Base-by-base conservation (phyloP, 2,888 invertebrate genomes). In the Drosophila neutralis region DNA sequence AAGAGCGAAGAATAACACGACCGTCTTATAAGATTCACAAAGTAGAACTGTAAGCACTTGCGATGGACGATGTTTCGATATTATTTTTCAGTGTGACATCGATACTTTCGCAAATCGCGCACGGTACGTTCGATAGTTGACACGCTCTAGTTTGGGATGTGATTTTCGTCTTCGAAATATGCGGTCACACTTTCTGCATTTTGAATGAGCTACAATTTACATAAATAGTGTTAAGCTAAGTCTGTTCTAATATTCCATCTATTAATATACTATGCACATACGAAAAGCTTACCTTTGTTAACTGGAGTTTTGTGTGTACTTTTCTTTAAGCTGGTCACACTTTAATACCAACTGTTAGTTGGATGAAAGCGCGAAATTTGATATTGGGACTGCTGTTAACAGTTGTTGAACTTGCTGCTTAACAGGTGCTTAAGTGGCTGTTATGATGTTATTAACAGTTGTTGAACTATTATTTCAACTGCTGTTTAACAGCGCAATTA, bases 11-110 rank as follows among this genome's bases (percentile, higher is more conserved):
- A 60, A 57, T 42, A 31, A 10, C 36, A 72, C 72, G 60, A 69
- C 78, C 63, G 11, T 42, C 51, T 48, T 40, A 45, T 53, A 72
- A 53, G 42, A 63, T 75, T 75, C 62, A 62, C 68, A 69, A 63
- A 48, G 38, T 78, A 71, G 72, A 78, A 72, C 71, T 72, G 57
- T 24, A 35, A 36, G 42, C 8, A 38, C 11, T 69, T 1, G 70
- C 13, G 70, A 69, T 70, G 69, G 11, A n/a, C 29, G 42, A 57
- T 69, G 6, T 27, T 56, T 18, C 29, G 62, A 62, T 70, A 56
- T 18, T 27, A 38, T 7, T 15, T 35, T 29, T 13, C 11, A 10
- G 7, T 24, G 7, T 38, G 13, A 18, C 2, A 59, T 49, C 65
- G 70, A 65, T 62, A 29, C 0, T 13, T 31, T 0, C 11, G 8